Evolutionary conservation across 2,797 vertebrate species (phyloP), one percentile per base, ranked within the genome.

Genomic region (Cirrhinus mrigala): DNA sequence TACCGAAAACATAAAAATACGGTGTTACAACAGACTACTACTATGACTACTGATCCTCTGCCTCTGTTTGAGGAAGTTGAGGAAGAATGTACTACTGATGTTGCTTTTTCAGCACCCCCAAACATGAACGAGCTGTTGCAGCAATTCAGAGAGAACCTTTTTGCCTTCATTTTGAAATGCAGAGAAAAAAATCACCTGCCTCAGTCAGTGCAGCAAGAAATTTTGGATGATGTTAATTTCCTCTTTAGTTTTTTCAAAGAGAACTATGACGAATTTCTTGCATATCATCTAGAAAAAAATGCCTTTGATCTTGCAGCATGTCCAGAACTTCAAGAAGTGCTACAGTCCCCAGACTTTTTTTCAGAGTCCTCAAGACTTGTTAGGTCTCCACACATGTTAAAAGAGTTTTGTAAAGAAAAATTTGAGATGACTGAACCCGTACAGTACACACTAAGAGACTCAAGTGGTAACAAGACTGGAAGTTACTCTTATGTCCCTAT

Each of bases 141-240:
- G 48, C 40, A 71, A 56, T 83, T 83, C 64, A 75, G 33, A 83
- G 70, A 83, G n/a, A 75, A 83, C 70, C 40, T 75, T 14, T 73
- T 62, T 83, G 16, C 22, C 24, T 83, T 83, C 11, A 40, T 50
- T 48, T n/a, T 75, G 40, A 83, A 83, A 83, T 75, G 70, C 44
- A 83, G 81, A 62, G 81, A 79, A 27, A 73, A 73, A 22, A 74
- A 81, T 68, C 37, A 74, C 40, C 6, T 83, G 71, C 81, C 70
- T 58, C 81, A 73, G 54, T 48, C 70, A 37, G 81, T 83, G 40
- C 81, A 83, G 56, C 68, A 83, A 15, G 70, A 83, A 60, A 54
- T 83, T 40, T 37, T 40, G 33, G 66, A 68, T 52, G 48, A 75
- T 75, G 73, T 54, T 14, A 54, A 10, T 52, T 50, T 15, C 52